Conservation (phyloP, 1,140 invertebrate genomes). For the Lineus longissimus region DNA sequence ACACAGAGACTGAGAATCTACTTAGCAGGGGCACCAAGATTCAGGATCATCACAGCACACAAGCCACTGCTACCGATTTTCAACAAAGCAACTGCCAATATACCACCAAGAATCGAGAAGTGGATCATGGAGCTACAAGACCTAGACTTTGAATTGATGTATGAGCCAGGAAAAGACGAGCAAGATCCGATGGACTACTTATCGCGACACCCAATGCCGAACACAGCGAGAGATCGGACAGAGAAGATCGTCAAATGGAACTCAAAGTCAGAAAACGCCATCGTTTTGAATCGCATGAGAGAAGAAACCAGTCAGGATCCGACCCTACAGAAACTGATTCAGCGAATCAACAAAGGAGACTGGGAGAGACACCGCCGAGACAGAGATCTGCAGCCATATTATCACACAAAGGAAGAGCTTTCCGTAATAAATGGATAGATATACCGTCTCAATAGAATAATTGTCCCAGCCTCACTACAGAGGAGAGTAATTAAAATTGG, state of each 20-base stretch:
- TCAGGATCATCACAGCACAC: constrained; percentile 22
- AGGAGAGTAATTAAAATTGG: constrained; percentile 18
- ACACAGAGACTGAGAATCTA: constrained; percentile 13
- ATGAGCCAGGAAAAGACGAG: constrained; percentile 10
- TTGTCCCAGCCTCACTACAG: constrained; percentile 21
- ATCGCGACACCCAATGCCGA: constrained; percentile 18
- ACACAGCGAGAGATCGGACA: neutral
- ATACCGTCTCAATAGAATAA: constrained; percentile 14
- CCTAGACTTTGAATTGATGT: too few species aligned
- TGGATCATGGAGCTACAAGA: too few species aligned
- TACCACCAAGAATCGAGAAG: too few species aligned
- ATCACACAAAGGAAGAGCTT: constrained; percentile 15
- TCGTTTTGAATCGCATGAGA: too few species aligned
- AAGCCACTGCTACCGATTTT: constrained; percentile 18
- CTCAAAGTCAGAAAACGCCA: too few species aligned
- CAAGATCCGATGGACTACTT: constrained; percentile 26
- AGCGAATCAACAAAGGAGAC: constrained; percentile 4
- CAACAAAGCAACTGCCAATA: neutral
- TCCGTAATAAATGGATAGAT: constrained; percentile 13
- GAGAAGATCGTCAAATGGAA: neutral
- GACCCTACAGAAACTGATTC: neutral
- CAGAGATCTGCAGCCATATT: constrained; percentile 10
- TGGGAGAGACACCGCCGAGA: constrained; percentile 8
- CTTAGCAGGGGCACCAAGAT: constrained; percentile 24
- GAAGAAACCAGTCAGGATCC: neutral